phyloP scores from a whole-genome alignment of 2,888 invertebrate genomes.

The Himalopsyche kuldschensis region DNA sequence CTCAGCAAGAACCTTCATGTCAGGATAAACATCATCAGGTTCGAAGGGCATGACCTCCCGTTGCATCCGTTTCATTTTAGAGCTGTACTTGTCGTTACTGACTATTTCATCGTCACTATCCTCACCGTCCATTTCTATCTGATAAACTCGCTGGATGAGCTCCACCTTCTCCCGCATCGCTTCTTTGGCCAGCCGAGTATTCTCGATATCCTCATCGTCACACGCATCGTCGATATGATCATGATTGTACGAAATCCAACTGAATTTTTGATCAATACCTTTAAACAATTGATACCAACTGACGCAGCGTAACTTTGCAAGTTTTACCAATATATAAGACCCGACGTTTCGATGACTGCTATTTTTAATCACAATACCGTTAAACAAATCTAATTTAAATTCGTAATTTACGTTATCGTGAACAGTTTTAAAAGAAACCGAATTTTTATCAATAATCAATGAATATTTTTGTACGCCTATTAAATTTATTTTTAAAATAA shows the following conservation, averaged over 20 bases:
- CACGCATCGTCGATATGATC: conserved; percentile 6
- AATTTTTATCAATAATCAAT: conserved; percentile 45
- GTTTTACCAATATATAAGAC: conserved; percentile 48
- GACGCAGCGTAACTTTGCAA: conserved; percentile 46
- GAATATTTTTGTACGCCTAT: conserved; percentile 48
- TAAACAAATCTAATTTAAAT: conserved; percentile 52
- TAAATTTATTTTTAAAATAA: conserved; percentile 50
- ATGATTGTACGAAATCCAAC: conserved; percentile 46
- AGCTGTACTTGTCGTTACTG: background rate
- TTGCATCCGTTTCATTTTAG: background rate
- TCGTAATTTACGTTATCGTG: conserved; percentile 46
- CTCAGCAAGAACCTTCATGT: background rate
- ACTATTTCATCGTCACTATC: background rate
- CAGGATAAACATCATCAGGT: background rate
- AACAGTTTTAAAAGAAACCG: conserved; percentile 45
- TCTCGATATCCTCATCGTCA: background rate
- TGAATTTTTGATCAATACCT: conserved; percentile 43
- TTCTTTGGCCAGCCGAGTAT: background rate
- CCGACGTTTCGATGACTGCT: conserved; percentile 49
- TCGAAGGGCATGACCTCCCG: background rate
- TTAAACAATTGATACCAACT: conserved; percentile 49
- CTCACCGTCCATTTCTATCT: background rate
- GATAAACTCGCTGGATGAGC: background rate
- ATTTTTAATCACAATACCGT: conserved; percentile 45
- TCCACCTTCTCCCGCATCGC: background rate